Base-by-base conservation (phyloP, 2,888 invertebrate species). In the Drosophila prostipennis region DNA sequence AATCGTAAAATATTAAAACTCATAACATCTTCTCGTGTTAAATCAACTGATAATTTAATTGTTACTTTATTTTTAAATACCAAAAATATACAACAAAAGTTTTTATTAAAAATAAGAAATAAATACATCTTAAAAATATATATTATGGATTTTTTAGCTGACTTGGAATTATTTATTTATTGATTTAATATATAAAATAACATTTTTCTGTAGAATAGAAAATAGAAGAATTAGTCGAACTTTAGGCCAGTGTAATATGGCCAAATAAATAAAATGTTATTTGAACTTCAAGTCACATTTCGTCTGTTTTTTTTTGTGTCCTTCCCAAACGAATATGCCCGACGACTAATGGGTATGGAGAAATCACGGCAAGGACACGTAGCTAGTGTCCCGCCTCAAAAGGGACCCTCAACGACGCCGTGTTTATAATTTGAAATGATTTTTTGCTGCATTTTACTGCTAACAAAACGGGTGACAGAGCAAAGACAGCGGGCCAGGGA, bases 391-490 rank as follows among this genome's bases (percentile, higher is more conserved):
- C 67, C 52, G 73, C 49, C 52, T 74, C 64, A 63, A 69, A 64
- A 39, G 53, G 53, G 23, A 39, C 68, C 69, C 69, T 69, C 71
- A 55, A 60, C 53, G 65, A 34, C 69, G 59, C 68, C 75, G 84
- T 86, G 79, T 78, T 84, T 86, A 88, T 84, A 86, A 84, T 84
- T 87, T 77, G 79, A 87, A 84, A 88, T 77, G 76, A 79, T 77
- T 77, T 88, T 86, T 73, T 75, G 29, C 73, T 84, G 84, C 83
- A 78, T 78, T 86, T 78, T 75, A 72, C 73, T 72, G 68, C 71
- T 57, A 53, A 42, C 56, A 48, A 46, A 67, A 71, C 19, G 64
- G 54, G 23, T 42, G 49, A 45, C 45, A 39, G 39, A 26, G 48
- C 67, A 57, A 26, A 46, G 45, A 34, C 19, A 37, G 56, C 43